Base-by-base conservation (phyloP, 2,888 invertebrate genomes). In the Drosophila nigricruria region DNA sequence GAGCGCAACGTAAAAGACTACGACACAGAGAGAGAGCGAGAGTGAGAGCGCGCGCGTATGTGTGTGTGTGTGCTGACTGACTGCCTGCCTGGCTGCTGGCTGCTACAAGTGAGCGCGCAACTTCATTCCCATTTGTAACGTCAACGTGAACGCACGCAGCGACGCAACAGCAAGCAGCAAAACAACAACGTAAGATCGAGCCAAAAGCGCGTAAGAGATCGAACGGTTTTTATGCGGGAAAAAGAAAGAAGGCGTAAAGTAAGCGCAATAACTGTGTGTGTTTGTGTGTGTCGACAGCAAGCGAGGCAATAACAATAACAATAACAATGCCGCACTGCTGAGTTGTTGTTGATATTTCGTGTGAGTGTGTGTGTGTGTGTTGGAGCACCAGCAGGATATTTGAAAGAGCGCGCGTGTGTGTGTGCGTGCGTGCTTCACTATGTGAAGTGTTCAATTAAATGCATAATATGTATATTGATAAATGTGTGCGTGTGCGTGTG, bases 331-430 rank as follows among this genome's bases (percentile, higher is more conserved):
- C 59, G 64, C 70, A 70, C 27, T 74, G 68, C 66, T 64, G 66
- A 61, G 68, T 60, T 56, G 71, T 42, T 70, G 42, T 69, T 81
- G 74, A 66, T 75, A 81, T 75, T 84, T 70, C 60, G 67, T 82
- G 70, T 70, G 25, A 60, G 67, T 81, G 68, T 62, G 67, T 82
- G 70, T 70, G 25, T 62, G 67, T 81, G 68, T 68, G 64, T 63
- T 59, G 63, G 63, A 66, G 68, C 70, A 88, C 86, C 86, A 86
- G 83, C 86, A 88, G 88, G 88, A 88, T 83, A 81, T 79, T 70
- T 53, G 63, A 70, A 25, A 20, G 36, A 53, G 30, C 56, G 42
- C 53, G 54, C 40, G 40, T 57, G 20, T 50, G 49, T 56, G 25
- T 53, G 52, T 57, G 62, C 40, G 73, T 73, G 59, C 32, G 61